A percentile compares a stretch with the other conserved stretches of the same genome.
phyloP scores from a whole-genome alignment of 1,140 invertebrate genomes.

The Riptortus pedestris region DNA sequence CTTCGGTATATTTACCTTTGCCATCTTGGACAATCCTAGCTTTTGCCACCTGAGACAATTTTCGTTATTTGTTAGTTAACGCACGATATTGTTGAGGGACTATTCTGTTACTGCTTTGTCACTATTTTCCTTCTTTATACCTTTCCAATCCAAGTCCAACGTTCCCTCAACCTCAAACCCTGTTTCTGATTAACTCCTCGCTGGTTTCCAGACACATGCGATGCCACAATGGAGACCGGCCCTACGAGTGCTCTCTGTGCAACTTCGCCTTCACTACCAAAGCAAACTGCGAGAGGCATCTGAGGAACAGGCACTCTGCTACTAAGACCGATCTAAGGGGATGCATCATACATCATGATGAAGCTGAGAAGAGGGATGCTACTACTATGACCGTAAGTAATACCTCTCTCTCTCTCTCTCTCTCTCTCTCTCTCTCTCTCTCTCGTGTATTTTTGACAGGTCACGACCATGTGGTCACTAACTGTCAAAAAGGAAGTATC shows the following conservation, averaged over 20 bases:
- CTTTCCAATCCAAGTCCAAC: too few species aligned
- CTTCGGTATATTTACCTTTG: too few species aligned
- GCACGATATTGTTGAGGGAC: too few species aligned
- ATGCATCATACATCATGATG: constrained; percentile 78
- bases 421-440: neutral
- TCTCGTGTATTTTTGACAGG: neutral
- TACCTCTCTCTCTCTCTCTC: constrained; percentile 1
- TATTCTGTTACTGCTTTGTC: too few species aligned
- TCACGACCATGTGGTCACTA: too few species aligned
- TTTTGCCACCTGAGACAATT: too few species aligned
- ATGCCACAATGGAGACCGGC: constrained; percentile 86
- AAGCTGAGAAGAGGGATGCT: constrained; percentile 50
- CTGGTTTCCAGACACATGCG: constrained; percentile 66
- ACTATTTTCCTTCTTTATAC: too few species aligned
- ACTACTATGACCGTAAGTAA: constrained; percentile 45
- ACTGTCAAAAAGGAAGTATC: too few species aligned
- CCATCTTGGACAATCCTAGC: too few species aligned
- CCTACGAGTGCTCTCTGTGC: constrained; percentile 86
- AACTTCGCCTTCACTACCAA: constrained; percentile 95
- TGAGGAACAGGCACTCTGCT: constrained; percentile 75
- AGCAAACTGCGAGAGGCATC: constrained; percentile 77
- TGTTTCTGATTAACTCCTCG: too few species aligned
- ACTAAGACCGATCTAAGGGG: constrained; percentile 62
- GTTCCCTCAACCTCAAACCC: too few species aligned
- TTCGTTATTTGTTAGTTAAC: too few species aligned